Percentiles rank a stretch among this genome's conserved stretches.
Evolutionary conservation across 2,113 vertebrate species (phyloP).

Genomic region (Natator depressus): DNA sequence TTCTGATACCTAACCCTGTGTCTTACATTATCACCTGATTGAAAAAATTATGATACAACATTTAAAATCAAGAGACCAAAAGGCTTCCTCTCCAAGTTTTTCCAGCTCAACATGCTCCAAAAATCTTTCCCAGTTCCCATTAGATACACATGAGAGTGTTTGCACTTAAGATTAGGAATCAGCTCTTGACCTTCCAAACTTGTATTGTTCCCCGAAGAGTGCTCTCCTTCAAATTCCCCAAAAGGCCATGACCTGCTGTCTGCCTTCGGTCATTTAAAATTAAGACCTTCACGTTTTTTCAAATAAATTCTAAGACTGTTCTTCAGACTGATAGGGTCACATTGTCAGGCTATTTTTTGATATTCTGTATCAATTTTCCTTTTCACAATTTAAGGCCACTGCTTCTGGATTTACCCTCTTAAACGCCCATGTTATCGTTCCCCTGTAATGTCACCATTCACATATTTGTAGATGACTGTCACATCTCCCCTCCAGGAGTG

Average conservation of each 20-base stretch:
- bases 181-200: constrained; percentile 61
- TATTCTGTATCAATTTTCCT: background rate
- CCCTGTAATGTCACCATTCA: background rate
- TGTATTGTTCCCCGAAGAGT: constrained; percentile 51
- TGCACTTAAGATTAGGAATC: constrained; percentile 49
- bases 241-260: constrained; percentile 52
- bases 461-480: background rate
- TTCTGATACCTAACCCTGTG: background rate
- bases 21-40: background rate
- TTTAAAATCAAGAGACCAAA: constrained; percentile 26
- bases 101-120: constrained; percentile 48
- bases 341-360: background rate
- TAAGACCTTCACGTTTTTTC: constrained; percentile 61
- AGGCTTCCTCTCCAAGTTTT: constrained; percentile 26
- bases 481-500: background rate
- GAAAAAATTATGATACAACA: constrained; percentile 9
- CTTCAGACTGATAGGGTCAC: background rate
- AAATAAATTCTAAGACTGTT: constrained; percentile 30
- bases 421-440: background rate
- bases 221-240: constrained; percentile 49
- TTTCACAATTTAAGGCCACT: background rate
- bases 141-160: constrained; percentile 59
- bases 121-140: constrained; percentile 46
- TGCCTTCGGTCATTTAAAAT: constrained; percentile 66
- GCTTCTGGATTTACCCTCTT: background rate